A percentile compares a stretch with the other conserved stretches of the same genome.
phyloP scores from a whole-genome alignment of 2,888 invertebrate species.

The Tinea semifulvella region DNA sequence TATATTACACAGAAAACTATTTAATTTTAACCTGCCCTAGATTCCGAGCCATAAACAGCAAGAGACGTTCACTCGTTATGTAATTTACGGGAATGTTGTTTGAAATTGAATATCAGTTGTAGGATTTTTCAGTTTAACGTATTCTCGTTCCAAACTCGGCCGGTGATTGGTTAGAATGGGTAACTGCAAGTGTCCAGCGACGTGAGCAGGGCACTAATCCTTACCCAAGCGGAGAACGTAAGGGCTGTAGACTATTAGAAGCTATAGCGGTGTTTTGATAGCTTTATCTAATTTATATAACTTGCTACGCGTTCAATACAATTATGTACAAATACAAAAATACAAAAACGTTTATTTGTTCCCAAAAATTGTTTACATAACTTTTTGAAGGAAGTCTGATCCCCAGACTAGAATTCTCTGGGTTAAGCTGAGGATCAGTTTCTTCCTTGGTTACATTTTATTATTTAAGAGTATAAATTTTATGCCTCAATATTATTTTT shows the following conservation, averaged over 20 bases:
- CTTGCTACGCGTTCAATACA: too few relatives aligned
- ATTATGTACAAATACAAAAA: too few relatives aligned
- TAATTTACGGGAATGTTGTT: slow-evolving; percentile 12
- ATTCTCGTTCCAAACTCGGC: slow-evolving; percentile 50
- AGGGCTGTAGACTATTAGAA: background rate
- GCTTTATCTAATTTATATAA: too few relatives aligned
- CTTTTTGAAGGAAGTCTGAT: too few relatives aligned
- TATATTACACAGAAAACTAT: slow-evolving; percentile 1
- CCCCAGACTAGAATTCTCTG: too few relatives aligned
- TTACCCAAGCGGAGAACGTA: slow-evolving; percentile 17
- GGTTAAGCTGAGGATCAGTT: too few relatives aligned
- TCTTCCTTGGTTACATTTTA: too few relatives aligned
- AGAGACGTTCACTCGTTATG: slow-evolving; percentile 4
- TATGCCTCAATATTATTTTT: too few relatives aligned
- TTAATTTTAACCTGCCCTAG: slow-evolving; percentile 13
- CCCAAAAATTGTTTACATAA: too few relatives aligned
- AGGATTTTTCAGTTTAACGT: slow-evolving; percentile 34
- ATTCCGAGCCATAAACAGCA: slow-evolving; percentile 4
- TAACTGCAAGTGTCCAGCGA: slow-evolving; percentile 48
- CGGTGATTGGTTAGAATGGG: slow-evolving; percentile 56
- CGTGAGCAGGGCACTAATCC: slow-evolving; percentile 43
- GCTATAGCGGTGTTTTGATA: too few relatives aligned
- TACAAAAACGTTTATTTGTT: too few relatives aligned
- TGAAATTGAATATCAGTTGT: slow-evolving; percentile 12
- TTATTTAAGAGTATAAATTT: too few relatives aligned